Evolutionary conservation across 1,140 invertebrate species (phyloP).

Genomic region (Drosophila eugracilis): DNA sequence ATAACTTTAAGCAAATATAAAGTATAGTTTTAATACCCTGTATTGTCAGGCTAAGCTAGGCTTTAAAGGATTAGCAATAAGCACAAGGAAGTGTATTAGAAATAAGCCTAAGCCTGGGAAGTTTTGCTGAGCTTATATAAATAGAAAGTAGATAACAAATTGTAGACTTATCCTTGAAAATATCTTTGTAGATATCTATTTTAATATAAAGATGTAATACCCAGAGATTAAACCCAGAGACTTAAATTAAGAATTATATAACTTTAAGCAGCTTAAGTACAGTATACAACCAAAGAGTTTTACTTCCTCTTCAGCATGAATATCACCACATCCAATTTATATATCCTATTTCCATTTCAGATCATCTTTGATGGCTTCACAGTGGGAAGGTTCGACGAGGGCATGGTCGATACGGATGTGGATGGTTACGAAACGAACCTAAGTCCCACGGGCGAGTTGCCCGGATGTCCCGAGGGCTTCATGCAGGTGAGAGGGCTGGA

Average conservation of each 20-base stretch:
- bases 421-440: slow-evolving; percentile 83
- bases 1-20: slow-evolving; percentile 69
- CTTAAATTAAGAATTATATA: no score
- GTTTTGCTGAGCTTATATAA: no score
- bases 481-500: slow-evolving; percentile 86
- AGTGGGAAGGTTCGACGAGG: slow-evolving; percentile 89
- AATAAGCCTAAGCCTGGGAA: no score
- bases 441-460: slow-evolving; percentile 85
- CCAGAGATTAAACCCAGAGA: no score
- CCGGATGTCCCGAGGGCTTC: slow-evolving; percentile 92
- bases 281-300: background rate
- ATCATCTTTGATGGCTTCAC: slow-evolving; percentile 93
- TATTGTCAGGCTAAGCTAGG: background rate
- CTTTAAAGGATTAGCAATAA: slow-evolving; percentile 1
- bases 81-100: background rate
- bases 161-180: no score
- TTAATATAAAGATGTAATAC: background rate
- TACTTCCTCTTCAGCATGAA: background rate
- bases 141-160: no score
- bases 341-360: slow-evolving; percentile 84
- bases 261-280: no score
- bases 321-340: slow-evolving; percentile 6
- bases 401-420: slow-evolving; percentile 83
- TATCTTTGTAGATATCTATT: no score
- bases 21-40: slow-evolving; percentile 61